Base-by-base conservation (phyloP, 2,888 invertebrate species). In the Dynastes maya region DNA sequence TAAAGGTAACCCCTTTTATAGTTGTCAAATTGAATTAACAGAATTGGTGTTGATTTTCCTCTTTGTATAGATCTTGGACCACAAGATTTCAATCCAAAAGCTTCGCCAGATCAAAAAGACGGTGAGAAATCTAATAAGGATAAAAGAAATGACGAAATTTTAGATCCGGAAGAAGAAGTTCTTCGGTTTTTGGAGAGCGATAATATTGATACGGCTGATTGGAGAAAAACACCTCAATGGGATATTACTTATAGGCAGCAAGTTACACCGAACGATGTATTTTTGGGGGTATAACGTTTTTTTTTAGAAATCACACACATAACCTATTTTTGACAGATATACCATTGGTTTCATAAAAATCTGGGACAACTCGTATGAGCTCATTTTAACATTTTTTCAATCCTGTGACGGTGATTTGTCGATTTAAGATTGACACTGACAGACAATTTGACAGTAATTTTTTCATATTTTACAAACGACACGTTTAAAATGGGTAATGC, bases 241-340 rank as follows among this genome's bases (percentile, higher is more conserved):
- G 93, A 94, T 53, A 94, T 97, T 87, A 92, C 93, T 82, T 97
- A 96, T 88, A 94, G 95, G 83, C 98, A 98, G 88, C 91, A 94
- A 51, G 95, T 98, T 0, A 92, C 94, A 8, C 92, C 97, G 0
- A 95, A 96, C 87, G 97, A 98, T 88, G 92, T 97, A 8, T 98
- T 92, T 88, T 90, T 98, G 72, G 95, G 95, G 90, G 95, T 95
- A 45, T 87, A 81, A 61, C 72, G 81, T 27, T 70, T 70, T 16
- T 40, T 37, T 37, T n/a, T 65, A 13, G 2, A 65, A 65, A 11
- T 45, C 45, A 11, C 8, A 11, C 9, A 45, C 8, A 8, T 45
- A 11, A 2, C 45, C 2, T 45, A 45, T 45, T 11, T 45, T 45
- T 45, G 45, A 37, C 45, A 11, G 45, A 45, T 45, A 6, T 37